Percentiles rank a stretch among this genome's conserved stretches.
phyloP scores from a whole-genome alignment of 2,888 invertebrate species.

The Caenorhabditis imperialis region DNA sequence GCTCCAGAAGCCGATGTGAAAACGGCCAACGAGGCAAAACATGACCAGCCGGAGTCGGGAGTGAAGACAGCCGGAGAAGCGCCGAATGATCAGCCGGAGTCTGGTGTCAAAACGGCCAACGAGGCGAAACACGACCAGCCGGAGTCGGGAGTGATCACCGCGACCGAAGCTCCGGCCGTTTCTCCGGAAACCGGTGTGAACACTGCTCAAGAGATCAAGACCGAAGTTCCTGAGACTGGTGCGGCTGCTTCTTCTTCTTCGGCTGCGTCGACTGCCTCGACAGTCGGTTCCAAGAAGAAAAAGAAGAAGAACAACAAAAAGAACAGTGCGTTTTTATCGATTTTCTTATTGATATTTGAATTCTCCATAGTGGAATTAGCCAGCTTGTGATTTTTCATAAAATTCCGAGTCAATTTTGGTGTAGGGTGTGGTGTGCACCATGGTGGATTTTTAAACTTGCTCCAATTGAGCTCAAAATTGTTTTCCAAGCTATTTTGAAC shows the following conservation, averaged over 20 bases:
- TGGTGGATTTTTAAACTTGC: no score
- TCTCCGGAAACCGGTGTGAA: slow-evolving; percentile 1
- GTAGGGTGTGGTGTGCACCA: no score
- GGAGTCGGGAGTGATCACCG: slow-evolving; percentile 30
- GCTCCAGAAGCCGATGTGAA: slow-evolving; percentile 39
- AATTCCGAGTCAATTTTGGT: no score
- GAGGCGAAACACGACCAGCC: slow-evolving; percentile 25
- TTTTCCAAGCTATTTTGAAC: no score
- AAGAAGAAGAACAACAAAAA: slow-evolving; percentile 15
- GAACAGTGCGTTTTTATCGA: slow-evolving; percentile 2
- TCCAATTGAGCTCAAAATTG: no score
- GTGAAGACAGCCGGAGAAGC: slow-evolving; percentile 32
- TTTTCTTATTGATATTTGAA: not conserved
- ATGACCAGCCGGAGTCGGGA: slow-evolving; percentile 29
- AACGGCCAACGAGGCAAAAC: slow-evolving; percentile 21
- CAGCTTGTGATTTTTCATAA: no score
- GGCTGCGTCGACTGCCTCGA: slow-evolving; percentile 2
- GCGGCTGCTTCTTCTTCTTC: not conserved
- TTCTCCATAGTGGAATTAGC: no score
- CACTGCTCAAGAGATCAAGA: not conserved
- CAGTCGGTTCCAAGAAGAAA: not conserved
- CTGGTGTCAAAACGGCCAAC: slow-evolving; percentile 10
- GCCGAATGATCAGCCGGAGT: slow-evolving; percentile 16
- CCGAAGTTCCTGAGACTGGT: not conserved
- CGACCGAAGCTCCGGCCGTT: not conserved